Percentiles rank a stretch among this genome's conserved stretches.
Evolutionary conservation across 1,140 invertebrate species (phyloP).

Genomic region (Lithobius niger): DNA sequence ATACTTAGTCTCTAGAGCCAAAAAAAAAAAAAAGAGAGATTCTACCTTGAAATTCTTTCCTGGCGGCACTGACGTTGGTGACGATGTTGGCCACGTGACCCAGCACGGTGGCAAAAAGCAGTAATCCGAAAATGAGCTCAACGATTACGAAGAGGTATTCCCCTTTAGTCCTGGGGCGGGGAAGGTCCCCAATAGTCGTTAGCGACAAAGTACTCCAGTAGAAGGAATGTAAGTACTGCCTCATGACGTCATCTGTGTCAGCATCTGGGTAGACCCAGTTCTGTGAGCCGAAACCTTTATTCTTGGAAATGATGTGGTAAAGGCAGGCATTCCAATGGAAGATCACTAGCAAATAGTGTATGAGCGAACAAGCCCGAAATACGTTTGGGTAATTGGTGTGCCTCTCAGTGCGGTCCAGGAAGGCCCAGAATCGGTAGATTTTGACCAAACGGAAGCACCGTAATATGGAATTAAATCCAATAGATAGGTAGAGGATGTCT

Average conservation of each 20-base stretch:
- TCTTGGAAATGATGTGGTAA: slow-evolving; percentile 89
- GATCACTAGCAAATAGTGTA: slow-evolving; percentile 93
- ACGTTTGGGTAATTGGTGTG: slow-evolving; percentile 98
- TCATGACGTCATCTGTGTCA: slow-evolving; percentile 70
- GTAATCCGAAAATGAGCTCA: slow-evolving; percentile 75
- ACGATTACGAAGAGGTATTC: slow-evolving; percentile 83
- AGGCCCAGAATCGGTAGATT: slow-evolving; percentile 96
- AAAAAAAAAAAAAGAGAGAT: no score
- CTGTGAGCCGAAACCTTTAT: slow-evolving; percentile 79
- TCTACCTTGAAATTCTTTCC: slow-evolving; percentile 94
- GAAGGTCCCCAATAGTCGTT: slow-evolving; percentile 63
- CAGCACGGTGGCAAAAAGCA: slow-evolving; percentile 80
- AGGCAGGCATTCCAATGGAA: slow-evolving; percentile 99
- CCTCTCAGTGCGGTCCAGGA: slow-evolving; percentile 93
- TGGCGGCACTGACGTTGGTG: slow-evolving; percentile 80
- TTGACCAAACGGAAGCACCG: slow-evolving; percentile 94
- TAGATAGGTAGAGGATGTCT: slow-evolving; percentile 95
- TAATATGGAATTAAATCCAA: slow-evolving; percentile 94
- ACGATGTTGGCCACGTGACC: slow-evolving; percentile 93
- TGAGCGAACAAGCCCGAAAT: slow-evolving; percentile 78
- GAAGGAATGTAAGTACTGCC: slow-evolving; percentile 92
- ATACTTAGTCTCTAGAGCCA: no score
- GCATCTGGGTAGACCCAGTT: slow-evolving; percentile 66
- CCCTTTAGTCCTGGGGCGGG: slow-evolving; percentile 61
- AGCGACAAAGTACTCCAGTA: slow-evolving; percentile 95